These are phyloP conservation scores for Daboia siamensis DNA, from an alignment of 2,113 vertebrate genomes.

Conservation along the genomic window DNA sequence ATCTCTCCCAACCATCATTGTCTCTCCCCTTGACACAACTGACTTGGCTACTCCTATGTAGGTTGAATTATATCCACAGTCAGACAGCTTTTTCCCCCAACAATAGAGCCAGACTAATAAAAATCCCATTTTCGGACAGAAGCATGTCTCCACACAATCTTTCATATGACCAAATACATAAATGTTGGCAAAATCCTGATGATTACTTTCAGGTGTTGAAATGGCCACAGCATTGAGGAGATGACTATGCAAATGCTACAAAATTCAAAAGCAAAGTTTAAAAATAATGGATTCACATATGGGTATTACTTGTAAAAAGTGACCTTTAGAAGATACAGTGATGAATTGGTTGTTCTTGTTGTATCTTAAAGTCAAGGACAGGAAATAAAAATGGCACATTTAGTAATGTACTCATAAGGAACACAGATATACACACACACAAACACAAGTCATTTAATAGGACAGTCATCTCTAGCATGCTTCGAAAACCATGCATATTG, in stretches of 20 bases:
- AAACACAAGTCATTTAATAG: neutral
- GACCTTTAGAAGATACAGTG: neutral
- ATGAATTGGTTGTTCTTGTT: neutral
- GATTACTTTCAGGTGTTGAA: neutral
- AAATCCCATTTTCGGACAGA: neutral
- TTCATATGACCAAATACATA: neutral
- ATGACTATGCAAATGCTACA: neutral
- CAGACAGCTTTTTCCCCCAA: neutral
- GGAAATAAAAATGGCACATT: neutral
- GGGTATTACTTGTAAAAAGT: neutral
- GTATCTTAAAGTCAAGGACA: neutral
- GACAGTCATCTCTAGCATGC: neutral
- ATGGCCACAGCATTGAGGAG: neutral
- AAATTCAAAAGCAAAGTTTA: neutral
- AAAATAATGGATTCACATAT: neutral
- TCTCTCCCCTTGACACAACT: neutral
- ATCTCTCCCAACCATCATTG: no score
- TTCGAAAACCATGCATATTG: neutral
- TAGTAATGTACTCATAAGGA: neutral
- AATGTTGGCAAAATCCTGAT: neutral
- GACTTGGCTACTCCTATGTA: neutral
- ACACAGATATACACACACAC: neutral
- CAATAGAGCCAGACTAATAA: neutral
- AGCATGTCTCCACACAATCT: neutral
- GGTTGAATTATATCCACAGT: neutral